Conservation (phyloP, 2,113 vertebrate genomes). For the Leucosticte australis region DNA sequence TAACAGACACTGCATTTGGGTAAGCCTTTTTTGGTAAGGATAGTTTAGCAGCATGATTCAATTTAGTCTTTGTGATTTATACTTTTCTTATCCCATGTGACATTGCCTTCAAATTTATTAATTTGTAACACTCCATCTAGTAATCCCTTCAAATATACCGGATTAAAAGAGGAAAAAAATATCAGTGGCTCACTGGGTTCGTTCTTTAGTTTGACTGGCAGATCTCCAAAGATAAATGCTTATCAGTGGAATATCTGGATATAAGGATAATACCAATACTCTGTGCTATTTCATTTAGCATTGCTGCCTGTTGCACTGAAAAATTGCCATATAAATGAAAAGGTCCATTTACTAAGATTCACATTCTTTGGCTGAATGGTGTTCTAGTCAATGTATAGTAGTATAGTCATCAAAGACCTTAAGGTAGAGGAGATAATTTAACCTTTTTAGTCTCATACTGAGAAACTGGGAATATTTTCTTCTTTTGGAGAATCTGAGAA, state of each 20-base stretch:
- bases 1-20: background rate
- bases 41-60: background rate
- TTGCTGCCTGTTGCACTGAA: background rate
- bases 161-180: background rate
- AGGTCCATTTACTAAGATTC: background rate
- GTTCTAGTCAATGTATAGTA: background rate
- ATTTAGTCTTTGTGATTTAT: background rate
- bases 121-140: background rate
- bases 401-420: background rate
- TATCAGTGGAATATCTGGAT: background rate
- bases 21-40: background rate
- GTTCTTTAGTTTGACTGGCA: background rate
- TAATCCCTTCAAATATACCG: background rate
- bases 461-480: background rate
- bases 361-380: background rate
- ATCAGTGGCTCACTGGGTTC: background rate
- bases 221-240: background rate
- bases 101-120: background rate
- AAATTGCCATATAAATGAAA: background rate
- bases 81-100: background rate
- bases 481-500: background rate
- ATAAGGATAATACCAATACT: background rate
- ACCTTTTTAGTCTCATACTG: background rate
- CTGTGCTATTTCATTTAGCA: background rate
- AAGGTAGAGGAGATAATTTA: background rate